phyloP scores from a whole-genome alignment of 1,140 invertebrate genomes.

The Apis florea region DNA sequence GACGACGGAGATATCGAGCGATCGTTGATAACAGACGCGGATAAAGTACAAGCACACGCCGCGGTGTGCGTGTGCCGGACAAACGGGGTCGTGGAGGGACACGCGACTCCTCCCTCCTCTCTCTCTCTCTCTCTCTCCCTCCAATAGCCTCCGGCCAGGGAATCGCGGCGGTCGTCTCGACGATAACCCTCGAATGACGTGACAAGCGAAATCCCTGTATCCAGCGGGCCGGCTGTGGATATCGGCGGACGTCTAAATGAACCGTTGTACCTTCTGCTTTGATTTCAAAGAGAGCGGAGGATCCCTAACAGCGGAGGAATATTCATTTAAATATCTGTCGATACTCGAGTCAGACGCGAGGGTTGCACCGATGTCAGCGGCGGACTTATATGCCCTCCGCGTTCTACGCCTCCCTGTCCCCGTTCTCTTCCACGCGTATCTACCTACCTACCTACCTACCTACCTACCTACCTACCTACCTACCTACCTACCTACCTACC shows the following conservation, averaged over 20 bases:
- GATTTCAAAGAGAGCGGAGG: constrained; percentile 73
- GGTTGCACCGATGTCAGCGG: constrained; percentile 60
- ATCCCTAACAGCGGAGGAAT: constrained; percentile 72
- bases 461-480: too few relatives aligned
- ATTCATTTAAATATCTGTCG: constrained; percentile 80
- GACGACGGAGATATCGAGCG: constrained; percentile 23
- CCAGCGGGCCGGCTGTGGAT: constrained; percentile 54
- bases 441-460: constrained; percentile 24
- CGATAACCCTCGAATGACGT: constrained; percentile 64
- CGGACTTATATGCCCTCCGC: constrained; percentile 72
- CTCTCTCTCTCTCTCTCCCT: constrained; percentile 6
- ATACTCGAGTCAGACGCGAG: constrained; percentile 71
- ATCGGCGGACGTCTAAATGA: constrained; percentile 72
- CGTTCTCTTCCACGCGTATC: constrained; percentile 25
- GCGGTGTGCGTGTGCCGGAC: constrained; percentile 54
- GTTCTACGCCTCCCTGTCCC: constrained; percentile 30
- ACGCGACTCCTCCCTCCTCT: constrained; percentile 25
- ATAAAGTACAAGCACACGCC: constrained; percentile 41
- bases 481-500: too few relatives aligned
- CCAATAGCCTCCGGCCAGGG: constrained; percentile 40
- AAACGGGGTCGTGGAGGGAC: constrained; percentile 60
- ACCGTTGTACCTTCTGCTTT: constrained; percentile 71
- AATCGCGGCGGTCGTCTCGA: constrained; percentile 55
- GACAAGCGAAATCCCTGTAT: constrained; percentile 72
- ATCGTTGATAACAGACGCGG: constrained; percentile 26